A percentile compares a stretch with the other conserved stretches of the same genome.
Conservation (phyloP, 1,140 invertebrate species). For the Procambarus virginalis region DNA sequence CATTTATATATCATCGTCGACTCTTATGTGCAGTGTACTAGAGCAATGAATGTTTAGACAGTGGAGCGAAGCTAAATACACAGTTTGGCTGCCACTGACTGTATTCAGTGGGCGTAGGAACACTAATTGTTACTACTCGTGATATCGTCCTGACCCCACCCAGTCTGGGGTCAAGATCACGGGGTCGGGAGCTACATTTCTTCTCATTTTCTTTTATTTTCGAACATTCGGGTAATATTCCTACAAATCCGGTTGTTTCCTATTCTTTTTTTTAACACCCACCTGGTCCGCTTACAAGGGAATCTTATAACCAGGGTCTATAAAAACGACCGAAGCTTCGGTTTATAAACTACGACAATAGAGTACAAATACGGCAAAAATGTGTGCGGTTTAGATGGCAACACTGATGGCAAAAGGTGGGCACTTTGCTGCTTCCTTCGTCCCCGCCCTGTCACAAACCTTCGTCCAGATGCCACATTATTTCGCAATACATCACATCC, state of each 20-base stretch:
- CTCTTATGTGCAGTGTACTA: neutral
- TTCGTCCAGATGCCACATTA: conserved; percentile 29
- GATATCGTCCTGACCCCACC: conserved; percentile 15
- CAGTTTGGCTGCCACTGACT: neutral
- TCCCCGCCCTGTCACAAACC: neutral
- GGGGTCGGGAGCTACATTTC: neutral
- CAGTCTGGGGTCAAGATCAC: conserved; percentile 23
- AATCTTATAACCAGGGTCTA: neutral
- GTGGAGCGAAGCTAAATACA: neutral
- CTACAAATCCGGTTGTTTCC: neutral
- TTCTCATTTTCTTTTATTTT: neutral
- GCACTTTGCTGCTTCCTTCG: conserved; percentile 46
- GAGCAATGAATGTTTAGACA: too few species aligned
- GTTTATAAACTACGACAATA: conserved; percentile 18
- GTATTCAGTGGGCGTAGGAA: neutral
- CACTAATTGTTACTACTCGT: neutral
- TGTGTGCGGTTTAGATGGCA: conserved; percentile 20
- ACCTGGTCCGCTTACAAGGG: neutral
- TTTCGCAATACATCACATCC: neutral
- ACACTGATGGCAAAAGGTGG: conserved; percentile 51
- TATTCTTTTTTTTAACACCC: neutral
- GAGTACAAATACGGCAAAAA: neutral
- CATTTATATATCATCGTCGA: too few species aligned
- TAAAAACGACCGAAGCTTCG: neutral
- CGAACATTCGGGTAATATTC: neutral